Evolutionary conservation across 2,113 vertebrate species (phyloP).

Genomic region (Paradoxurus hermaphroditus): DNA sequence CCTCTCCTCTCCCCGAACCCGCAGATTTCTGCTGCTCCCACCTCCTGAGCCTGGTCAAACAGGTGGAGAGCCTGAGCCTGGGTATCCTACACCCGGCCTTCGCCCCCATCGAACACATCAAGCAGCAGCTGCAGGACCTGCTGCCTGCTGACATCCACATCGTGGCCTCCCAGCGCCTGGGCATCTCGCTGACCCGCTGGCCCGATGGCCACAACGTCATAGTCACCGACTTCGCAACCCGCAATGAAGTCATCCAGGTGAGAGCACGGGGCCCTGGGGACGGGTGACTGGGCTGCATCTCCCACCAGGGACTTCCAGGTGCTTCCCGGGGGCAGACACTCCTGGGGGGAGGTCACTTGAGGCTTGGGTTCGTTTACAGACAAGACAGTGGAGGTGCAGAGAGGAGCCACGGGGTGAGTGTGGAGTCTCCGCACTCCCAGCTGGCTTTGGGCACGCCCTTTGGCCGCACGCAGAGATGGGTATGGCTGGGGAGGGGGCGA

Average conservation of each 20-base stretch:
- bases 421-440: accelerated
- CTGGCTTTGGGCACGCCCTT: no score
- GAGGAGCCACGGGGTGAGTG: accelerated
- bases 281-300: neutral
- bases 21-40: slow-evolving; percentile 37
- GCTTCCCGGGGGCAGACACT: neutral
- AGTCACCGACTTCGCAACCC: slow-evolving; percentile 33
- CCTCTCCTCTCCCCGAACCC: accelerated
- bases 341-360: neutral
- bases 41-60: neutral
- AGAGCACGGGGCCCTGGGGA: neutral
- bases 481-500: neutral
- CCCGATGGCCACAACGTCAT: neutral
- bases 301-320: neutral
- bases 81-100: slow-evolving; percentile 53
- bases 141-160: slow-evolving; percentile 27
- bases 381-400: neutral
- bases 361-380: neutral
- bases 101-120: neutral
- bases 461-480: neutral
- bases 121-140: accelerated
- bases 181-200: slow-evolving; percentile 64
- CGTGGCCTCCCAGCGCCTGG: slow-evolving; percentile 57
- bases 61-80: neutral
- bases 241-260: slow-evolving; percentile 69